Evolutionary conservation across 2,113 vertebrate species (phyloP).

Genomic region (Ptychochromis oligacanthus): DNA sequence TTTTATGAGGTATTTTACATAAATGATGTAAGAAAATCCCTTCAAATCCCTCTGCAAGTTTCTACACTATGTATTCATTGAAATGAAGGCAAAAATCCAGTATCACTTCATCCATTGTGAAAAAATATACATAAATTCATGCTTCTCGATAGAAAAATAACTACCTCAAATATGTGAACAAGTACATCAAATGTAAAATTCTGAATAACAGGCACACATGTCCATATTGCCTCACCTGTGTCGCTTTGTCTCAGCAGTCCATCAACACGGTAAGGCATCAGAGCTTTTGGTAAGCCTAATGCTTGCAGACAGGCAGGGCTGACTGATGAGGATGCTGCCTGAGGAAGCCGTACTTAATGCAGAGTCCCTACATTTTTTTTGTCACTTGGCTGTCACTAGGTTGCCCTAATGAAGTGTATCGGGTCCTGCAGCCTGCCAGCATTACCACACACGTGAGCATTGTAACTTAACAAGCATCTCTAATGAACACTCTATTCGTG

Average conservation of each 20-base stretch:
- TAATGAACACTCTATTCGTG: background rate
- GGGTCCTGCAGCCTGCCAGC: conserved; percentile 7
- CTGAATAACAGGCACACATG: background rate
- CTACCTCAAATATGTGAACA: background rate
- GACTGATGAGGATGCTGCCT: conserved; percentile 38
- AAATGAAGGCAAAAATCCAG: conserved; percentile 10
- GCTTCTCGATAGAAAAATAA: background rate
- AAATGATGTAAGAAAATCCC: background rate
- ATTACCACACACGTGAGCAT: background rate
- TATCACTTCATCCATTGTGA: background rate
- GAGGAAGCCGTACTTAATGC: conserved; percentile 27
- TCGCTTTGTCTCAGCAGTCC: conserved; percentile 6
- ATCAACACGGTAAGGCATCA: background rate
- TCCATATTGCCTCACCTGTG: background rate
- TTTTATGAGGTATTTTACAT: background rate
- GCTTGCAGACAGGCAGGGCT: conserved; percentile 18
- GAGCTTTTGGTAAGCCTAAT: conserved; percentile 1
- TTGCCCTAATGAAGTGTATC: conserved; percentile 18
- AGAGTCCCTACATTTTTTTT: conserved; percentile 21
- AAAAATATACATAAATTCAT: background rate
- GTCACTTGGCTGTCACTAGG: conserved; percentile 31
- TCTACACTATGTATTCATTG: background rate
- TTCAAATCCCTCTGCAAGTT: background rate
- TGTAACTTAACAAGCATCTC: background rate
- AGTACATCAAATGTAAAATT: background rate